Evolutionary conservation across 2,888 invertebrate genomes (phyloP).

Genomic region (Epistrophella euchroma): DNA sequence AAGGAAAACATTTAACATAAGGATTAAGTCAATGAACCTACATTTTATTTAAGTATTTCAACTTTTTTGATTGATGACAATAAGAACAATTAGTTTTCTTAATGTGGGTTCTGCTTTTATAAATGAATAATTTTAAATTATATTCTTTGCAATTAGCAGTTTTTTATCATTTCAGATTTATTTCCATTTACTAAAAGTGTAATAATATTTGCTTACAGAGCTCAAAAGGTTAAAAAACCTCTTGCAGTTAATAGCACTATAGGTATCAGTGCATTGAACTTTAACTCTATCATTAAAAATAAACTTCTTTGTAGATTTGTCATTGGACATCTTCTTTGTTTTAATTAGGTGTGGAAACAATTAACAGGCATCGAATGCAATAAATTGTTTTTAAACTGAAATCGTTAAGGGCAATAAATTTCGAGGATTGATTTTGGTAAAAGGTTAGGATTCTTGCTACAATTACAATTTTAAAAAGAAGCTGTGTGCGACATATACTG

Average conservation of each 20-base stretch:
- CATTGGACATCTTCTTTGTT: neutral
- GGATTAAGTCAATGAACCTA: neutral
- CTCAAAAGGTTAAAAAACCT: neutral
- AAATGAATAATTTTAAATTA: slow-evolving; percentile 2
- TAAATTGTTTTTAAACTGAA: no score
- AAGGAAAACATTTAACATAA: neutral
- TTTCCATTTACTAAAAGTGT: neutral
- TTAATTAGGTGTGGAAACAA: no score
- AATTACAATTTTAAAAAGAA: no score
- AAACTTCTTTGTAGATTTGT: no score
- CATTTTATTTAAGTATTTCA: neutral
- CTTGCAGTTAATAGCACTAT: neutral
- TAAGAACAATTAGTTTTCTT: neutral
- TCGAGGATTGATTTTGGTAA: no score
- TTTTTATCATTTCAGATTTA: neutral
- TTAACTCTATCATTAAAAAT: no score
- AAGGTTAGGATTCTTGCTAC: no score
- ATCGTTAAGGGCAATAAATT: no score
- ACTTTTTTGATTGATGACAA: slow-evolving; percentile 6
- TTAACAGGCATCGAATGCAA: neutral
- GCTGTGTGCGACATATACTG: no score
- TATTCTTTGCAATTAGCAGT: neutral
- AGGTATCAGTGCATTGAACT: neutral
- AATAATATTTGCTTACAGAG: neutral
- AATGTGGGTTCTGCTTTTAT: neutral